A percentile compares a stretch with the other conserved stretches of the same genome.
phyloP scores from a whole-genome alignment of 2,113 vertebrate species.

The Parus major region DNA sequence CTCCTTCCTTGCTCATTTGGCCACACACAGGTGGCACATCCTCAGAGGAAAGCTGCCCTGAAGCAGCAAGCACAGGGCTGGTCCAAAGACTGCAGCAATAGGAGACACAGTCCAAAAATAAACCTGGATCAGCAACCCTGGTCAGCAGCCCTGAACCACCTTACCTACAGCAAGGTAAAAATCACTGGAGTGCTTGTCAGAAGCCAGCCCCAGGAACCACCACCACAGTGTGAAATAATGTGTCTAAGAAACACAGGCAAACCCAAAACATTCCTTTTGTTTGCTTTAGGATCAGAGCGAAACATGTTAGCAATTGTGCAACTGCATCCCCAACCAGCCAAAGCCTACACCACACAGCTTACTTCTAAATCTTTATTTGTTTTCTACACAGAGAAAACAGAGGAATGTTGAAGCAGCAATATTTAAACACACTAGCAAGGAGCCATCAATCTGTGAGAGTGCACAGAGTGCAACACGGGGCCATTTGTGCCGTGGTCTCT shows the following conservation, averaged over 20 bases:
- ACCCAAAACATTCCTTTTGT: background rate
- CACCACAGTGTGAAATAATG: accelerated
- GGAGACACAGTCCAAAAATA: background rate
- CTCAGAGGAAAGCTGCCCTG: background rate
- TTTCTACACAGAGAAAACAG: conserved; percentile 46
- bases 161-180: background rate
- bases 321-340: background rate
- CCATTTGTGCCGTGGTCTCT: background rate
- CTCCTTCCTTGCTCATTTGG: background rate
- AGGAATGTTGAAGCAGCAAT: conserved; percentile 62
- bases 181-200: background rate
- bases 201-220: background rate
- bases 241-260: background rate
- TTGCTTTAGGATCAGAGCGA: background rate
- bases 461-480: background rate
- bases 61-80: background rate
- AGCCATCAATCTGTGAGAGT: background rate
- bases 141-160: background rate
- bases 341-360: background rate
- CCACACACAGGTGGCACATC: accelerated
- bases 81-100: accelerated
- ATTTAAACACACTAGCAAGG: conserved; percentile 43
- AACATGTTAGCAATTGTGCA: accelerated
- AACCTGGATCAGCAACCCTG: too few relatives aligned
- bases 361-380: conserved; percentile 65